Percentiles rank a stretch among this genome's conserved stretches.
Conservation (phyloP, 2,113 vertebrate genomes). For the Upupa epops region DNA sequence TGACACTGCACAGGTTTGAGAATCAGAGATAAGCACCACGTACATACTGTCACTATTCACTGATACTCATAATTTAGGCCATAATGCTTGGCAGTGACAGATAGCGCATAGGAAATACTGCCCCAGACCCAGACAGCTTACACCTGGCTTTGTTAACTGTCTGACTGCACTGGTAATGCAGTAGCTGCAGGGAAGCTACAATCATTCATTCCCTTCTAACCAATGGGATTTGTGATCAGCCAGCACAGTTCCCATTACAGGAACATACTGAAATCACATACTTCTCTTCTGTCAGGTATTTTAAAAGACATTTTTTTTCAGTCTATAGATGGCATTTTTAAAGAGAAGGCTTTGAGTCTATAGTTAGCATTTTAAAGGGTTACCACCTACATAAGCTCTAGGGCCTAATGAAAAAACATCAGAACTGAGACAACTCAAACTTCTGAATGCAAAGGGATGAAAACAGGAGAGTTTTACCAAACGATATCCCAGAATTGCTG, state of each 20-base stretch:
- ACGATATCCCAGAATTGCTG: neutral
- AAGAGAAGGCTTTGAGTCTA: neutral
- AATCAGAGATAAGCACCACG: neutral
- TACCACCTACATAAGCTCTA: neutral
- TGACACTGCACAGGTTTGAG: neutral
- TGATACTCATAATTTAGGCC: neutral
- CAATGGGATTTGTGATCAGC: neutral
- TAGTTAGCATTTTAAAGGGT: neutral
- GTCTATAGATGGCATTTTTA: neutral
- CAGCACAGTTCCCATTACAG: neutral
- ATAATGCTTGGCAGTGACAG: neutral
- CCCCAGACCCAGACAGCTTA: neutral
- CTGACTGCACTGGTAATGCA: neutral
- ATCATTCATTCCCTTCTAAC: neutral
- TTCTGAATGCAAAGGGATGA: neutral
- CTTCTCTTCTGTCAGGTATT: too few species aligned
- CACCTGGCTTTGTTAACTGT: neutral
- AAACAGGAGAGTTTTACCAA: conserved; percentile 6
- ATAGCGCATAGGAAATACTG: accelerated
- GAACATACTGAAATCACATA: neutral
- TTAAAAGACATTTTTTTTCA: neutral
- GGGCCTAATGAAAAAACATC: neutral
- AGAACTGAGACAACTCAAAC: neutral
- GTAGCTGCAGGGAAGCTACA: neutral
- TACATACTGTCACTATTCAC: neutral